Evolutionary conservation across 1,140 invertebrate species (phyloP).

Genomic region (Solenopsis fugax): DNA sequence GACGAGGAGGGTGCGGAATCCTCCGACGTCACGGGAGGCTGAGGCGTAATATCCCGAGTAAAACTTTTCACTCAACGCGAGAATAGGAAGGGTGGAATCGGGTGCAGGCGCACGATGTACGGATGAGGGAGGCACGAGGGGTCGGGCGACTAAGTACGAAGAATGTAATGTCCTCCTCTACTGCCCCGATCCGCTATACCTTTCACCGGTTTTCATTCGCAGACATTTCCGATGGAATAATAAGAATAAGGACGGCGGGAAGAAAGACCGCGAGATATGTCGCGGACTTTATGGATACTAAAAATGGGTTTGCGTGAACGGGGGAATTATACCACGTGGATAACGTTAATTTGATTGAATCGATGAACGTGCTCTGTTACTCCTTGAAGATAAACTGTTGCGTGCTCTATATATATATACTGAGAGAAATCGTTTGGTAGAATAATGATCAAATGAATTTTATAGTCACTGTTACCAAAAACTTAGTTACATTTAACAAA

Average conservation of each 20-base stretch:
- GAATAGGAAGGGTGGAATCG: conserved; percentile 75
- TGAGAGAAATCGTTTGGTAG: too few species aligned
- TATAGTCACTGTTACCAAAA: too few species aligned
- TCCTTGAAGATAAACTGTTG: conserved; percentile 8
- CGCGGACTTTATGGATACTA: conserved; percentile 8
- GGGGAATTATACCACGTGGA: background rate
- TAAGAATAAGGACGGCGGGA: conserved; percentile 75
- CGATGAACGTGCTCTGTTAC: background rate
- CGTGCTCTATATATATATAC: too few species aligned
- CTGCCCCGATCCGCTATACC: conserved; percentile 71
- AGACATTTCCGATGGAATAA: conserved; percentile 79
- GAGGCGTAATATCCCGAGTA: conserved; percentile 86
- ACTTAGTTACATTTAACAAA: too few species aligned
- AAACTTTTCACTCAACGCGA: conserved; percentile 86
- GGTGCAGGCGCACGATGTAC: conserved; percentile 60
- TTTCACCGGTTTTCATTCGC: conserved; percentile 79
- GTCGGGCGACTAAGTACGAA: conserved; percentile 78
- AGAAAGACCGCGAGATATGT: conserved; percentile 64
- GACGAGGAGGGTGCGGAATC: conserved; percentile 72
- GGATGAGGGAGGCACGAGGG: conserved; percentile 63
- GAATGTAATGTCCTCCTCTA: conserved; percentile 80
- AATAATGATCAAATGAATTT: too few species aligned
- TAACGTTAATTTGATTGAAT: conserved; percentile 20
- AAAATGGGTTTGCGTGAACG: conserved; percentile 4
- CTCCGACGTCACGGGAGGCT: conserved; percentile 73